Evolutionary conservation across 2,113 vertebrate species (phyloP).

Genomic region (Hemiprocne comata): DNA sequence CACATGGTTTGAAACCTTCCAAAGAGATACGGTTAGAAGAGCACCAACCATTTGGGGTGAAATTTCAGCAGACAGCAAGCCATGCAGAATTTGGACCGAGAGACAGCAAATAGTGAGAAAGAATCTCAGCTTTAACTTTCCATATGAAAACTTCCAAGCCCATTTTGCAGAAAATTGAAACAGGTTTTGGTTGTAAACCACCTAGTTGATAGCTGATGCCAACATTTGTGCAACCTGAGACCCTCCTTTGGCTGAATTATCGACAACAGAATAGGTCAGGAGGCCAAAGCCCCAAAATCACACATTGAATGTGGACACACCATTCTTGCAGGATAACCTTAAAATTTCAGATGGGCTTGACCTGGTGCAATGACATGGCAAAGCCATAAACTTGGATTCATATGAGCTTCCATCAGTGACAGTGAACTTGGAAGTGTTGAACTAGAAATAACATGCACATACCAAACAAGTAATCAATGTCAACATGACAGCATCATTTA

Average conservation of each 20-base stretch:
- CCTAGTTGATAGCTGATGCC: neutral
- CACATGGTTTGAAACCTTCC: neutral
- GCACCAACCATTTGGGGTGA: neutral
- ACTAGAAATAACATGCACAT: neutral
- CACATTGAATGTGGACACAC: neutral
- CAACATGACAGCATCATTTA: neutral
- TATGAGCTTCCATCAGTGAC: neutral
- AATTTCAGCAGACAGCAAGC: neutral
- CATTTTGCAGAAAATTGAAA: neutral
- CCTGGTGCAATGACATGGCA: fast-evolving
- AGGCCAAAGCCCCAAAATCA: neutral
- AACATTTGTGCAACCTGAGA: neutral
- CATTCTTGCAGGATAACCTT: neutral
- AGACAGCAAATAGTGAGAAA: neutral
- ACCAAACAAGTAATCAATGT: neutral
- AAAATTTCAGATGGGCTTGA: neutral
- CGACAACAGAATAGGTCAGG: neutral
- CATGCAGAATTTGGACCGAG: neutral
- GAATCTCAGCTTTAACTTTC: neutral
- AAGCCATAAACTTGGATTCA: neutral
- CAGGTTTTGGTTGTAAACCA: neutral
- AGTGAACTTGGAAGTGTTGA: neutral
- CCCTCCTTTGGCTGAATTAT: neutral
- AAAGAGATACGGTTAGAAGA: neutral
- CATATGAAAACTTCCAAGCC: neutral